Evolutionary conservation across 1,140 invertebrate genomes (phyloP), one percentile per base, ranked within the genome.

Genomic region (Drosophila triauraria): DNA sequence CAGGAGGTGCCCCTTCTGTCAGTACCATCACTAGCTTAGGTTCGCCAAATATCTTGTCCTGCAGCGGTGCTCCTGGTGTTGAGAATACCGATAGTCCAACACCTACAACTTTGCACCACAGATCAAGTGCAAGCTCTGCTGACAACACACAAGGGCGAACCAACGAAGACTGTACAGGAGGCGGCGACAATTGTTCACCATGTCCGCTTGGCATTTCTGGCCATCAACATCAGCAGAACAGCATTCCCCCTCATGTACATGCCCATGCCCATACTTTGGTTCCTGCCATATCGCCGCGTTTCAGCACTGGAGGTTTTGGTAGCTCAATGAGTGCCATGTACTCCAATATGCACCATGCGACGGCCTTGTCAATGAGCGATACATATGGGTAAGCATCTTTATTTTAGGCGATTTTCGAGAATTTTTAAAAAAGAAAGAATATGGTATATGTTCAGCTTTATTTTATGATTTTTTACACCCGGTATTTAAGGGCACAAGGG

Each of bases 271-370:
- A 76, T 32, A 32, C 62, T 0, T 78, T 86, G 4, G 70, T 92
- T 25, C 79, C 78, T 63, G 63, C 87, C 2, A 78, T 93, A 44
- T 93, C 92, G 13, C 92, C 92, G 3, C 77, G 92, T 8, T 91
- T 93, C 6, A 93, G 91, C 59, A 80, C 75, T 50, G 82, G 83
- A 32, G 40, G 80, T 13, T 93, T 93, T 23, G 80, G 85, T 35
- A 82, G 82, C 25, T 82, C 91, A 0, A 84, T 92, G 91, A 80
- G 84, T n/a, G 75, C 92, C 2, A 91, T 93, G 91, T 93, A 93
- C 48, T 78, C 92, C 4, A 85, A 83, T 35, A 85, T 92, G 74
- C 91, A 92, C 30, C 85, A 88, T 42, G 38, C 53, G 23, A 68
- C 91, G 32, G 64, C 86, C 4, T 80, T 92, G 54, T 78, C 92